phyloP scores from a whole-genome alignment of 2,888 invertebrate species.

The Xestia ashworthii region DNA sequence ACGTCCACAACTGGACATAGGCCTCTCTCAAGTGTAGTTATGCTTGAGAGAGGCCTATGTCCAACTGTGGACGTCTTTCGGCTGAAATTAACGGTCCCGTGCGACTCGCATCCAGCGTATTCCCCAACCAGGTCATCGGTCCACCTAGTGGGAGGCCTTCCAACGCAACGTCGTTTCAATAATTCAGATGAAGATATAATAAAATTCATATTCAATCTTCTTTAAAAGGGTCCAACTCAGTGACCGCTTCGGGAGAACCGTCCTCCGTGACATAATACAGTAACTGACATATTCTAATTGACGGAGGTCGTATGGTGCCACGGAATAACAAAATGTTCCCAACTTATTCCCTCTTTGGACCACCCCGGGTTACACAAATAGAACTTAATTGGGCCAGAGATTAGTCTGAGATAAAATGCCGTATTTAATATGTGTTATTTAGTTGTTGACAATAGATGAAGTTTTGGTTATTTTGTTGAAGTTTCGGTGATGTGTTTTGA shows the following conservation, averaged over 20 bases:
- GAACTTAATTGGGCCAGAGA: conserved; percentile 85
- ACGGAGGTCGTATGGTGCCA: conserved; percentile 79
- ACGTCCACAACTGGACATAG: too few relatives aligned
- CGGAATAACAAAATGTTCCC: conserved; percentile 71
- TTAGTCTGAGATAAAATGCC: conserved; percentile 81
- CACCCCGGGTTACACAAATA: conserved; percentile 86
- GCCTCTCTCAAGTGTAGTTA: too few relatives aligned
- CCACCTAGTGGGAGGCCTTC: too few relatives aligned
- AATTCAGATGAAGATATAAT: neutral
- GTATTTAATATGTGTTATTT: conserved; percentile 73
- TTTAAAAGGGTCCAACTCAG: conserved; percentile 54
- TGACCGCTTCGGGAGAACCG: conserved; percentile 64
- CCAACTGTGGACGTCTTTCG: too few relatives aligned
- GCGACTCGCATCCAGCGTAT: too few relatives aligned
- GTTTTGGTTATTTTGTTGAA: conserved; percentile 48
- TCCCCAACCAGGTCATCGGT: too few relatives aligned
- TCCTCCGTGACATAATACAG: conserved; percentile 75
- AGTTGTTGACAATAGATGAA: conserved; percentile 73
- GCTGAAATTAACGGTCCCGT: too few relatives aligned
- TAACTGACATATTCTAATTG: conserved; percentile 86
- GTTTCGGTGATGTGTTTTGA: conserved; percentile 28
- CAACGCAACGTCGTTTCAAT: neutral
- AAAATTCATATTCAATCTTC: conserved; percentile 1
- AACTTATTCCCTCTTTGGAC: conserved; percentile 76
- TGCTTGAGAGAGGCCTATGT: too few relatives aligned